Base-by-base conservation (phyloP, 2,888 invertebrate genomes). In the Drosophila meridiana region DNA sequence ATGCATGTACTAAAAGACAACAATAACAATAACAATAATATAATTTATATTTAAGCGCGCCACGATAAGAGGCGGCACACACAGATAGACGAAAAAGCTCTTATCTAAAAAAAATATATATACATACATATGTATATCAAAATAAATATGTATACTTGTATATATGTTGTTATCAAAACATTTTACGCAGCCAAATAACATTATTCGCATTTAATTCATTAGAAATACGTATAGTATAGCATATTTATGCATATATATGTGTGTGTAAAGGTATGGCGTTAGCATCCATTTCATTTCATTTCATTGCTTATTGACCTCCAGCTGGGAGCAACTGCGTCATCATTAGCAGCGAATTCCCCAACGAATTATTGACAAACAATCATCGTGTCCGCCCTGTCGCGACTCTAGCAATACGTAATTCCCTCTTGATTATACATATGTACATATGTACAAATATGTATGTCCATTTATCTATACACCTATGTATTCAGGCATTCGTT, bases 331-430 rank as follows among this genome's bases (percentile, higher is more conserved):
- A 55, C 40, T 20, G 40, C 74, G 65, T 75, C 75, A 65, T 28
- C 53, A 32, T 43, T 48, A 38, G 3, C 8, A 32, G 36, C 13
- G 65, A 74, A 78, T 78, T 78, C 74, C 76, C 76, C 69, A 63
- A 59, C 30, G 55, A 43, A 73, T 72, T 53, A 32, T 45, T 72
- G 36, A 34, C 66, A 76, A 76, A 60, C 56, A 66, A 47, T 48
- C 8, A 32, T 42, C 8, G 34, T 65, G 38, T 62, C 43, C 69
- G 78, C 78, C 61, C 64, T 47, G 63, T 68, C 43, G 26, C 43
- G 38, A 34, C 36, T 14, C 6, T 34, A 2, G 56, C 56, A 32
- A 30, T 7, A 38, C 38, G 38, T 28, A 42, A 50, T 28, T 60
- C 30, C 4, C 26, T n/a, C 43, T 13, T n/a, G 30, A 64, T 32